A percentile compares a stretch with the other conserved stretches of the same genome.
phyloP scores from a whole-genome alignment of 2,888 invertebrate genomes.

The Patella caerulea region DNA sequence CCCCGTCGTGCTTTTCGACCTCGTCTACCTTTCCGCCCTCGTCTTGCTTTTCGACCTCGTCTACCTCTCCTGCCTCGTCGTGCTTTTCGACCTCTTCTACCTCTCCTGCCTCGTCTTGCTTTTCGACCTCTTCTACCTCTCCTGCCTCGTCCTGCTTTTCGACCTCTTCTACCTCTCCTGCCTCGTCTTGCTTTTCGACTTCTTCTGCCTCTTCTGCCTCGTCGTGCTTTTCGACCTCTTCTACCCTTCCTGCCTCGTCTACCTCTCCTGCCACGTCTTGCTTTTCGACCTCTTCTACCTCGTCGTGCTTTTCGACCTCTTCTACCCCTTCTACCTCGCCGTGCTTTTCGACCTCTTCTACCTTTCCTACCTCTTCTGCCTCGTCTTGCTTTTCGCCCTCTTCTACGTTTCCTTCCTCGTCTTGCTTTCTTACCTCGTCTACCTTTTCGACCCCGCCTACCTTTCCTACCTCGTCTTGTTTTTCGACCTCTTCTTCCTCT shows the following conservation, averaged over 20 bases:
- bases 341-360: background rate
- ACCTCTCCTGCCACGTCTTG: background rate
- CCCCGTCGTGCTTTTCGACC: too few relatives aligned
- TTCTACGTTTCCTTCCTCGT: background rate
- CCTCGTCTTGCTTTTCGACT: background rate
- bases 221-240: background rate
- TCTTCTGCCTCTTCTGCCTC: background rate
- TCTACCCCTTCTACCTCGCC: background rate
- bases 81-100: background rate
- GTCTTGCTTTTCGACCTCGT: background rate
- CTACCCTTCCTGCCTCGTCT: background rate
- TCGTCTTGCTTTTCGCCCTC: background rate
- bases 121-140: background rate
- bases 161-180: background rate
- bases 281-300: background rate
- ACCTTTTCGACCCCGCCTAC: background rate
- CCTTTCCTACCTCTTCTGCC: background rate
- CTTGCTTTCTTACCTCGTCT: background rate
- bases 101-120: background rate
- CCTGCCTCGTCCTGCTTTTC: background rate
- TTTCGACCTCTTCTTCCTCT: background rate
- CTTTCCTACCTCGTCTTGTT: background rate
- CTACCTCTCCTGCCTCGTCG: background rate
- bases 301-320: background rate
- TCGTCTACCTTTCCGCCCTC: background rate